Conservation (phyloP, 2,113 vertebrate genomes). For the Limnothrissa miodon region DNA sequence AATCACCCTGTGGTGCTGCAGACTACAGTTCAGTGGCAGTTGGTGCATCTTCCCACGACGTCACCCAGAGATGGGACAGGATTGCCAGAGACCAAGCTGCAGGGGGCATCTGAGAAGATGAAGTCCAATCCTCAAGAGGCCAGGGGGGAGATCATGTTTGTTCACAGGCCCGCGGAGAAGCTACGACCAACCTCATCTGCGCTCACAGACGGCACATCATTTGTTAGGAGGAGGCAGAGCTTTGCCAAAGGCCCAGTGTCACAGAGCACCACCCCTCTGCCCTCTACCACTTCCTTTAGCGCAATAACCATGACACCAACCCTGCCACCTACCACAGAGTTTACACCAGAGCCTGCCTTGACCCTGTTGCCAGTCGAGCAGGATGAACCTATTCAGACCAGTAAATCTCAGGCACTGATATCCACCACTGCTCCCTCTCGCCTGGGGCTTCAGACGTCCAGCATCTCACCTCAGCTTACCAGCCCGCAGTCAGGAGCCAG, state of each 20-base stretch:
- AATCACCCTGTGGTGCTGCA: conserved; percentile 45
- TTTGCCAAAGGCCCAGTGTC: conserved; percentile 8
- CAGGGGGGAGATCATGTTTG: conserved; percentile 62
- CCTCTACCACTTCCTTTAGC: background rate
- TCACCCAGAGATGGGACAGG: conserved; percentile 20
- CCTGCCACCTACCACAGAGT: conserved; percentile 29
- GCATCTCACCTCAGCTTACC: conserved; percentile 26
- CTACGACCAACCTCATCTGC: conserved; percentile 26
- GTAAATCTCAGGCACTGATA: background rate
- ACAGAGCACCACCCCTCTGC: conserved; percentile 38
- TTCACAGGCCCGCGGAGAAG: conserved; percentile 47
- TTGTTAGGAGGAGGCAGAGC: conserved; percentile 46
- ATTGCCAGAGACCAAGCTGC: conserved; percentile 16
- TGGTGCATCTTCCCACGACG: conserved; percentile 58
- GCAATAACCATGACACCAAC: background rate
- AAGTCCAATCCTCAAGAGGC: conserved; percentile 55
- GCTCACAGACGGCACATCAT: conserved; percentile 34
- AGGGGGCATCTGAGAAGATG: conserved; percentile 20
- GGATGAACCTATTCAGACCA: conserved; percentile 32
- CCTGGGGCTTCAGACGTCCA: conserved; percentile 25
- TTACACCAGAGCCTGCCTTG: conserved; percentile 44
- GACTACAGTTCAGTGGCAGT: conserved; percentile 64
- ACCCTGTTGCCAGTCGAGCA: conserved; percentile 55
- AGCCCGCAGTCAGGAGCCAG: background rate
- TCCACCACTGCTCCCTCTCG: conserved; percentile 33